Percentiles rank a stretch among this genome's conserved stretches.
These are phyloP conservation scores for Plotosus lineatus DNA, from an alignment of 2,113 vertebrate species.

Conservation along the genomic window DNA sequence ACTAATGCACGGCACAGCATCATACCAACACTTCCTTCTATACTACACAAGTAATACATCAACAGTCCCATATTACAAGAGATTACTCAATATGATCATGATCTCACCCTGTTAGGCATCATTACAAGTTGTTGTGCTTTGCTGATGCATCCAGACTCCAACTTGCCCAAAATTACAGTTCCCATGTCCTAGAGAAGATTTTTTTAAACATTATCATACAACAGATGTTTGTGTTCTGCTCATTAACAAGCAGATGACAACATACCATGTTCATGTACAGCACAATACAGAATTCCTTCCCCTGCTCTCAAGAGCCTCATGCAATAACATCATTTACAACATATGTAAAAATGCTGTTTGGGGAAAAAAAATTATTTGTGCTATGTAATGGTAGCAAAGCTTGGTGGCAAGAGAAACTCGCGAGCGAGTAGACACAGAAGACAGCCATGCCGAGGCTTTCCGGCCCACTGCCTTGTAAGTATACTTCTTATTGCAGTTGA, in stretches of 20 bases:
- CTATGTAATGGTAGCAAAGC: too few species aligned
- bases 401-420: too few species aligned
- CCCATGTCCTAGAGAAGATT: slow-evolving; percentile 88
- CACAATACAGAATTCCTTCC: background rate
- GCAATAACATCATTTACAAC: too few species aligned
- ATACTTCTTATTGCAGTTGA: too few species aligned
- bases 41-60: background rate
- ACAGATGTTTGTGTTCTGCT: background rate
- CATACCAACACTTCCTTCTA: background rate
- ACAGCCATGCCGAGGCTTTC: too few species aligned
- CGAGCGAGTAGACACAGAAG: too few species aligned
- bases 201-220: background rate
- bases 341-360: too few species aligned
- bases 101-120: slow-evolving; percentile 96
- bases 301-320: background rate
- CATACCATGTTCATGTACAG: too few species aligned
- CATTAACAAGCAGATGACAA: background rate
- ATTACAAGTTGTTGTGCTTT: slow-evolving; percentile 97
- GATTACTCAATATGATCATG: background rate
- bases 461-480: too few species aligned
- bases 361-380: too few species aligned
- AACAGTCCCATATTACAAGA: background rate
- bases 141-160: slow-evolving; percentile 93
- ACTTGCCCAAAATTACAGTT: slow-evolving; percentile 92
- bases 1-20: background rate